Evolutionary conservation across 1,140 invertebrate species (phyloP), one percentile per base, ranked within the genome.

Genomic region (Globodera ellingtonae): DNA sequence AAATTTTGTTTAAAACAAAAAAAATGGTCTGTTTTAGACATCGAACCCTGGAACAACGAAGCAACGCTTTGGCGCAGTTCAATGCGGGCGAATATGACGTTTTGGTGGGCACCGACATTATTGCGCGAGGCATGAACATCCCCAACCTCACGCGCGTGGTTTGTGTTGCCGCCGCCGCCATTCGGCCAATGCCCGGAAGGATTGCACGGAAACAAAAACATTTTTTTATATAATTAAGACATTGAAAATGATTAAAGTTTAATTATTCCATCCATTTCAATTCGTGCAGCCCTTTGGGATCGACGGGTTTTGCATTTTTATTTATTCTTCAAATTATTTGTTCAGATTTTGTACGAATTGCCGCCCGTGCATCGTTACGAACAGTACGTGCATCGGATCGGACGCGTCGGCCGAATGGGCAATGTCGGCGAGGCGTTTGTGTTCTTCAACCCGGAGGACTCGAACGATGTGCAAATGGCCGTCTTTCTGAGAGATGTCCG

Each of bases 321-420:
- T 67, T 52, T 66, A 50, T 50, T 74, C 50, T 67, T 10, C 18
- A n/a, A 9, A 21, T 72, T 21, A 24, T 72, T 21, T 24, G 44
- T 35, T 78, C 48, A 79, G 78, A 62, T 79, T 65, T 13, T 78
- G 21, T 78, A 79, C 48, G 78, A 74, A 56, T 44, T 79, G 48
- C 78, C 74, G 15, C 74, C 69, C 9, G 6, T 56, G n/a, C 48
- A 56, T 35, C 74, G 59, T 47, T 72, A 78, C 50, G 44, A 79
- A 48, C 59, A 94, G n/a, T 98, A 98, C 86, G 94, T 98, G 83
- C 97, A 99, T 91, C 92, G 94, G 84, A 93, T 95, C 84, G 94
- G 93, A 92, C 91, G 97, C 79, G 97, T 96, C 2, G 97, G 97
- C 5, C 91, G 97, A 84, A 96, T 96, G 15, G 85, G 85, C 9